Percentiles rank a stretch among this genome's conserved stretches.
Conservation (phyloP, 1,140 invertebrate species). For the Papilio helenus region DNA sequence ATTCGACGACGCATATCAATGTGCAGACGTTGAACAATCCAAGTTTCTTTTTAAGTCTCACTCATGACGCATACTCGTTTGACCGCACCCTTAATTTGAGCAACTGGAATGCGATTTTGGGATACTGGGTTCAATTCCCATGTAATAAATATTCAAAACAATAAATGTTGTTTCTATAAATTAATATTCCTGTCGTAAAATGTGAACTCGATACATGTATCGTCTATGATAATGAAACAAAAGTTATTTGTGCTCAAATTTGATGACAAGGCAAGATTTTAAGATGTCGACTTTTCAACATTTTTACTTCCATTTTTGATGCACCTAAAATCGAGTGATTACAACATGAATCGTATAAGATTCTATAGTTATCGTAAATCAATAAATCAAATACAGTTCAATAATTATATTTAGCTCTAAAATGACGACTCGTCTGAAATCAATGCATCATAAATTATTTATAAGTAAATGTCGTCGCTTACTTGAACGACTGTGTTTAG, state of each 20-base stretch:
- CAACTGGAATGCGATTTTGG: background rate
- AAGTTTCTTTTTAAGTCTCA: slow-evolving; percentile 28
- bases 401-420: slow-evolving; percentile 2
- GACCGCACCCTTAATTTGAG: background rate
- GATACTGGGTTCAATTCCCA: background rate
- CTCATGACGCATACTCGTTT: slow-evolving; percentile 16
- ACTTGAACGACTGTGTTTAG: slow-evolving; percentile 19
- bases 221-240: background rate
- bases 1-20: background rate
- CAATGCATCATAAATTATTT: slow-evolving; percentile 18
- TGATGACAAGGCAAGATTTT: background rate
- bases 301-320: no score
- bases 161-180: no score
- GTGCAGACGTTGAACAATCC: slow-evolving; percentile 13
- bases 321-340: background rate
- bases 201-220: background rate
- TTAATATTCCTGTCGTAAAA: no score
- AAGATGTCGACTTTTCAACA: background rate
- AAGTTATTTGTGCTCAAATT: background rate
- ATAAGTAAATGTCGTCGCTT: slow-evolving; percentile 11
- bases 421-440: background rate
- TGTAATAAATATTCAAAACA: background rate
- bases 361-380: background rate
- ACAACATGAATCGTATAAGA: background rate
- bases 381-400: background rate